Conservation (phyloP, 2,113 vertebrate genomes). For the Halichoeres trimaculatus region DNA sequence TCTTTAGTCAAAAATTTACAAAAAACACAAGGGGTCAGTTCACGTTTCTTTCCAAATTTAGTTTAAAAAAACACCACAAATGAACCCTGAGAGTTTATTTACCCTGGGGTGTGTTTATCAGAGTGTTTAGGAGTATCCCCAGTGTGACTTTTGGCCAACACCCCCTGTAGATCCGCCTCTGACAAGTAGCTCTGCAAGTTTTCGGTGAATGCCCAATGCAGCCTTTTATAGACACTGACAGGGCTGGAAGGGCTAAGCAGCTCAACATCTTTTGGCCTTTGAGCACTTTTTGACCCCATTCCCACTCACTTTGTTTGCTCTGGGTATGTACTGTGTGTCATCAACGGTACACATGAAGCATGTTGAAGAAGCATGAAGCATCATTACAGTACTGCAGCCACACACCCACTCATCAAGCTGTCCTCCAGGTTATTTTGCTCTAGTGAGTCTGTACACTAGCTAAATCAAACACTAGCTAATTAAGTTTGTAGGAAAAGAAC, state of each 20-base stretch:
- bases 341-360: neutral
- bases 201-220: neutral
- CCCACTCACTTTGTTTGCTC: neutral
- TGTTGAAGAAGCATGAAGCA: too few species aligned
- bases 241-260: neutral
- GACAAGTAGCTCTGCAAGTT: conserved; percentile 1
- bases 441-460: conserved; percentile 1
- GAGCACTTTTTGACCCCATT: neutral
- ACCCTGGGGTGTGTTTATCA: too few species aligned
- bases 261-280: neutral
- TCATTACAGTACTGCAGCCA: neutral
- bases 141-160: too few species aligned
- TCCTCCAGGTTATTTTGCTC: neutral
- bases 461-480: neutral
- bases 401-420: neutral
- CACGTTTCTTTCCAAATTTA: too few species aligned
- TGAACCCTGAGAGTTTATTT: too few species aligned
- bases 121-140: too few species aligned
- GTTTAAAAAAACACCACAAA: too few species aligned
- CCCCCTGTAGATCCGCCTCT: too few species aligned
- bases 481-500: neutral
- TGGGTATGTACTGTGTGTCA: neutral
- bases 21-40: too few species aligned
- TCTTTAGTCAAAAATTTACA: too few species aligned
- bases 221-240: neutral